A percentile compares a stretch with the other conserved stretches of the same genome.
phyloP scores from a whole-genome alignment of 2,113 vertebrate genomes.

The Heterocephalus glaber region DNA sequence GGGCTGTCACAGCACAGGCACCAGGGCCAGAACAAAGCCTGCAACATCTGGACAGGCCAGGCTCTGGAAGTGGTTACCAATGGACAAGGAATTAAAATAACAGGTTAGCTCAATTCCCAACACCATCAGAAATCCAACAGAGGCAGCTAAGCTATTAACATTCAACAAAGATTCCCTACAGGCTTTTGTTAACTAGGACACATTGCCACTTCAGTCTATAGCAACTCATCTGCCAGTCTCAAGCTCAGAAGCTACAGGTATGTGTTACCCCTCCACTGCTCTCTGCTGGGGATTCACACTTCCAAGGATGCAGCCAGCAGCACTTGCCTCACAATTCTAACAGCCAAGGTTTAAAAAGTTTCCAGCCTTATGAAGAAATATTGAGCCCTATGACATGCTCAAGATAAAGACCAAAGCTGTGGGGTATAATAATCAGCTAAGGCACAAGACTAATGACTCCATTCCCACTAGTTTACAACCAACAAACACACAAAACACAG shows the following conservation, averaged over 20 bases:
- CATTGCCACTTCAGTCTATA: background rate
- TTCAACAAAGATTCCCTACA: background rate
- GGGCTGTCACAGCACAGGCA: background rate
- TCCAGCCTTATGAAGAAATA: background rate
- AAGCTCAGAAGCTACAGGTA: fast-evolving
- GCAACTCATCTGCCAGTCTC: too few relatives aligned
- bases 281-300: background rate
- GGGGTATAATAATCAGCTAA: fast-evolving
- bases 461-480: too few relatives aligned
- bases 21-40: background rate
- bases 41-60: background rate
- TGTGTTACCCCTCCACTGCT: too few relatives aligned
- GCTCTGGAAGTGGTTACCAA: background rate
- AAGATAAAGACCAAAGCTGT: background rate
- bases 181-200: background rate
- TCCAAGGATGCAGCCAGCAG: background rate
- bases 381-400: background rate
- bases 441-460: too few relatives aligned
- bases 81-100: background rate
- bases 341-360: background rate
- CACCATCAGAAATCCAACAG: background rate
- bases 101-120: background rate
- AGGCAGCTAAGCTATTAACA: background rate
- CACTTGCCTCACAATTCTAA: background rate
- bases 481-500: background rate